Evolutionary conservation across 2,113 vertebrate genomes (phyloP).

Genomic region (Turdus rufiventris): DNA sequence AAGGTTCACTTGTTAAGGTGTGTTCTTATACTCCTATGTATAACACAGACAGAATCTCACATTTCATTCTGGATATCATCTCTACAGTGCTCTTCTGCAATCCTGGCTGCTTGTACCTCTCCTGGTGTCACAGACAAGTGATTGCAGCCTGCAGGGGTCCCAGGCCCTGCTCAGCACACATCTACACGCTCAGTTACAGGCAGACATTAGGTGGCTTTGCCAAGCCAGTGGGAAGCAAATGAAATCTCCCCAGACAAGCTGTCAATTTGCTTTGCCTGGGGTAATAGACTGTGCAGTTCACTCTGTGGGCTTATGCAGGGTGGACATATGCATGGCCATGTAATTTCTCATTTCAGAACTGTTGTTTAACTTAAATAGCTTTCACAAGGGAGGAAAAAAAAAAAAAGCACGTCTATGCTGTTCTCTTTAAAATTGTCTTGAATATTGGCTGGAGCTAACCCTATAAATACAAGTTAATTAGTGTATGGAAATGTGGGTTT

Average conservation of each 20-base stretch:
- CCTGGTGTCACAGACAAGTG: background rate
- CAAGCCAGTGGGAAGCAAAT: constrained; percentile 31
- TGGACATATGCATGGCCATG: background rate
- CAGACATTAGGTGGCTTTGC: background rate
- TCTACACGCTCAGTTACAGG: background rate
- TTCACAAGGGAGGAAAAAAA: background rate
- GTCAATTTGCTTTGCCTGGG: constrained; percentile 44
- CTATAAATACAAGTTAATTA: background rate
- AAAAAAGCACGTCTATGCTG: too few relatives aligned
- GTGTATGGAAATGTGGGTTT: background rate
- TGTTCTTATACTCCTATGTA: background rate
- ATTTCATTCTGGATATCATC: background rate
- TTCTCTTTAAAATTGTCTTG: background rate
- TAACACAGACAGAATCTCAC: background rate
- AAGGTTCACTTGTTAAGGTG: background rate
- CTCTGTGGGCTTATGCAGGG: background rate
- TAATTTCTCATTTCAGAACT: constrained; percentile 25
- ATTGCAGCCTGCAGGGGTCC: background rate
- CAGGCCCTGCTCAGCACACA: background rate
- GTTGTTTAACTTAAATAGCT: background rate
- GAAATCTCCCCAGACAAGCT: constrained; percentile 37
- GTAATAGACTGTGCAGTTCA: constrained; percentile 16
- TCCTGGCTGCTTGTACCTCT: background rate
- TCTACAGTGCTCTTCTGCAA: background rate
- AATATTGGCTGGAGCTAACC: background rate